Base-by-base conservation (phyloP, 2,888 invertebrate genomes). In the Galerucella calmariensis region DNA sequence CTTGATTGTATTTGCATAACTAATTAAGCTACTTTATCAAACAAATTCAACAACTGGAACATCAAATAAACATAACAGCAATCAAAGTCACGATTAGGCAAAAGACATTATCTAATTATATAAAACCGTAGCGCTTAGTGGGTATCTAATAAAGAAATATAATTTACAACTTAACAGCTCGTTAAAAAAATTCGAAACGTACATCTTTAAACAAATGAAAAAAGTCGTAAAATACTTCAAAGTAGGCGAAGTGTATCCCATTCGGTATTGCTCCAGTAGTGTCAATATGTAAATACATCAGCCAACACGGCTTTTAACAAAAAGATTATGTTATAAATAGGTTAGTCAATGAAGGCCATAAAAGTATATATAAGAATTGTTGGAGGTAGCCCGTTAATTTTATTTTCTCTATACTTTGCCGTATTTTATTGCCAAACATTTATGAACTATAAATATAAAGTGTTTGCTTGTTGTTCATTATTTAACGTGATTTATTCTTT, bases 401-500 rank as follows among this genome's bases (percentile, higher is more conserved):
- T 75, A 68, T 67, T 70, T 72, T 68, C 71, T 74, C 73, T 74
- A 73, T 75, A 69, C 59, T 72, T 9, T 53, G 74, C 71, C 62
- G 75, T 71, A 75, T 81, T 83, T 83, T 81, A 83, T 82, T 81
- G 79, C 82, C 80, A 79, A 82, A 82, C 81, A 78, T 83, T 83
- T 83, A 83, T 79, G 82, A 79, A 79, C 78, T 80, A 82, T 83
- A 83, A 83, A 83, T 82, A 82, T 82, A 79, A 72, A 82, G 77
- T 79, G 81, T 82, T 80, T 82, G 83, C 82, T 83, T 82, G 83
- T 82, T 81, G 82, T 81, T 81, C 82, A 79, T 83, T 83, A 82
- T 82, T 82, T 79, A 80, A 78, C 74, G 79, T 83, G 83, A 83
- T 83, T 83, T 83, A 82, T 82, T 61, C 5, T 35, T 27, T 8